Evolutionary conservation across 2,797 vertebrate genomes (phyloP).

Genomic region (Halcyon smyrnensis): DNA sequence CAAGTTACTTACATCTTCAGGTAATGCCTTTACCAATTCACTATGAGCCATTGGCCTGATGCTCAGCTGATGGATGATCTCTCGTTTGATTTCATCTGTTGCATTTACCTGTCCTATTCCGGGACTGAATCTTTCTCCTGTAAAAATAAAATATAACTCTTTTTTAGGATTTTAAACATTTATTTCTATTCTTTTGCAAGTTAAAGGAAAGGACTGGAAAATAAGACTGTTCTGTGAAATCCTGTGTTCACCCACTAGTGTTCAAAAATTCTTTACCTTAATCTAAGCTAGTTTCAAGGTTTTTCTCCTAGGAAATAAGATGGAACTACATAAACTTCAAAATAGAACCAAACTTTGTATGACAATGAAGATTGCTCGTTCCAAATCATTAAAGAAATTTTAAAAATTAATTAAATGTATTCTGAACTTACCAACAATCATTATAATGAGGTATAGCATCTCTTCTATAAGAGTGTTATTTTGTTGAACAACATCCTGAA

Average conservation of each 20-base stretch:
- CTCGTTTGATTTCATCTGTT: constrained; percentile 90
- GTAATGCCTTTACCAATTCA: constrained; percentile 93
- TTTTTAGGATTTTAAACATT: not conserved
- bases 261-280: not conserved
- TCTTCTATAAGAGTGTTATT: constrained; percentile 97
- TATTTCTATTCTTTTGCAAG: not conserved
- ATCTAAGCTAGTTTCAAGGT: not conserved
- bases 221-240: not conserved
- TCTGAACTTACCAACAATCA: constrained; percentile 90
- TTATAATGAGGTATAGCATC: constrained; percentile 96
- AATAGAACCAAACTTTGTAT: not conserved
- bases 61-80: constrained; percentile 95
- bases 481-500: constrained; percentile 93
- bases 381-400: not conserved
- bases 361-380: not conserved
- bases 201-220: not conserved
- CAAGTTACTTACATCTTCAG: constrained; percentile 90
- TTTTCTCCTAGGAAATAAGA: not conserved
- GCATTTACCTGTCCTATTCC: constrained; percentile 90
- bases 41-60: constrained; percentile 98
- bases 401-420: not conserved
- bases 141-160: not conserved
- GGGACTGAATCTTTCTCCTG: constrained; percentile 91
- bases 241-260: not conserved
- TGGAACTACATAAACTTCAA: not conserved